phyloP scores from a whole-genome alignment of 2,113 vertebrate species.

The Manacus vitellinus region DNA sequence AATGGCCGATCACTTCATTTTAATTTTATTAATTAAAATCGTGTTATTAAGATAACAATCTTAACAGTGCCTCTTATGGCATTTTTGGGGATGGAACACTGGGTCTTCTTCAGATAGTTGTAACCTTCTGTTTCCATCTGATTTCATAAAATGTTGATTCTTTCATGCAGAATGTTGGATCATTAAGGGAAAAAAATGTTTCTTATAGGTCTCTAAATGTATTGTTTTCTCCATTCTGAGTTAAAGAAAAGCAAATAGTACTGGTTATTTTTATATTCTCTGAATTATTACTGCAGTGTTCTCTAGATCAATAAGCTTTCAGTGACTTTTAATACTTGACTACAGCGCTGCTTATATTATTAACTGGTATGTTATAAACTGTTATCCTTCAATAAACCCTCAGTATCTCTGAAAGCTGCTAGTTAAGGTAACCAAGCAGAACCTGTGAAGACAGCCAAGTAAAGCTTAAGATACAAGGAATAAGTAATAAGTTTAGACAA shows the following conservation, averaged over 20 bases:
- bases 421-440: background rate
- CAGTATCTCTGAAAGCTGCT: background rate
- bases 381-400: background rate
- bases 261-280: background rate
- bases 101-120: background rate
- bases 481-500: slow-evolving; percentile 50
- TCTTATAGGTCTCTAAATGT: background rate
- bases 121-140: background rate
- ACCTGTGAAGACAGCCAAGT: background rate
- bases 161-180: background rate
- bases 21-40: background rate
- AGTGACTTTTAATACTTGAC: background rate
- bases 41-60: background rate
- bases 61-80: background rate
- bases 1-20: background rate
- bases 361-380: background rate
- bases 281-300: background rate
- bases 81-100: background rate
- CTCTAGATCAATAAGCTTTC: slow-evolving; percentile 20
- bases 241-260: background rate
- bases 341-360: background rate
- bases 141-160: background rate
- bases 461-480: slow-evolving; percentile 7
- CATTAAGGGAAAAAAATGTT: background rate
- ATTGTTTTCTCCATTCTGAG: background rate